Evolutionary conservation across 2,888 invertebrate genomes (phyloP).

Genomic region (Eristalis pertinax): DNA sequence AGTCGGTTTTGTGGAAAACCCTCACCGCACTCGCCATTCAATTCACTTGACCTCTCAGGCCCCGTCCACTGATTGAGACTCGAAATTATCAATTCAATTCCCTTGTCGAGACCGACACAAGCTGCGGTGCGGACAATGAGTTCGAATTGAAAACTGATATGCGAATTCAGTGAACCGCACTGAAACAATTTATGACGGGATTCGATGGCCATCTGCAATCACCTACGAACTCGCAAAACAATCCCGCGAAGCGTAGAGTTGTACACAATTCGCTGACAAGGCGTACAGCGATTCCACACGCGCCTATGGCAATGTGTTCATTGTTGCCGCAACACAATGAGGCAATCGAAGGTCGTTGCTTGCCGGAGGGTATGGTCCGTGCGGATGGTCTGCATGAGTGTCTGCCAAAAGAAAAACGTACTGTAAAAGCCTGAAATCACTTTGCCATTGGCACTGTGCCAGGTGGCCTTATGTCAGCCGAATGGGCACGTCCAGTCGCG

Average conservation of each 20-base stretch:
- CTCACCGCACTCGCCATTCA: background rate
- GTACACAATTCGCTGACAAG: background rate
- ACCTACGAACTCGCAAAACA: background rate
- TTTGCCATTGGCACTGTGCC: slow-evolving; percentile 51
- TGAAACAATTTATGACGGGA: background rate
- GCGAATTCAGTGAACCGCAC: background rate
- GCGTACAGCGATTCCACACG: background rate
- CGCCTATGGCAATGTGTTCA: background rate
- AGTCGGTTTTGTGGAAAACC: background rate
- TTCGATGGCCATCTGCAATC: background rate
- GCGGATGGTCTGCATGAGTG: slow-evolving; percentile 1
- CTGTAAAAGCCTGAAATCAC: slow-evolving; percentile 16
- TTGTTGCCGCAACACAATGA: background rate
- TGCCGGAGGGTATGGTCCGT: background rate
- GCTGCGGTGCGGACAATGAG: background rate
- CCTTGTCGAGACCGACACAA: background rate
- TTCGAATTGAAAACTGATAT: background rate
- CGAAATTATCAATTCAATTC: background rate
- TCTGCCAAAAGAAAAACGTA: slow-evolving; percentile 42
- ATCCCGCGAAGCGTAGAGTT: background rate
- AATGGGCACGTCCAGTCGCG: slow-evolving; percentile 2
- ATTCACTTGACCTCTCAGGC: background rate
- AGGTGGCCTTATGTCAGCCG: slow-evolving; percentile 36
- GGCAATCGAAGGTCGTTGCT: slow-evolving; percentile 17
- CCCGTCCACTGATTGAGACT: background rate